Conservation (phyloP, 2,797 vertebrate species). For the Pseudochirops cupreus region DNA sequence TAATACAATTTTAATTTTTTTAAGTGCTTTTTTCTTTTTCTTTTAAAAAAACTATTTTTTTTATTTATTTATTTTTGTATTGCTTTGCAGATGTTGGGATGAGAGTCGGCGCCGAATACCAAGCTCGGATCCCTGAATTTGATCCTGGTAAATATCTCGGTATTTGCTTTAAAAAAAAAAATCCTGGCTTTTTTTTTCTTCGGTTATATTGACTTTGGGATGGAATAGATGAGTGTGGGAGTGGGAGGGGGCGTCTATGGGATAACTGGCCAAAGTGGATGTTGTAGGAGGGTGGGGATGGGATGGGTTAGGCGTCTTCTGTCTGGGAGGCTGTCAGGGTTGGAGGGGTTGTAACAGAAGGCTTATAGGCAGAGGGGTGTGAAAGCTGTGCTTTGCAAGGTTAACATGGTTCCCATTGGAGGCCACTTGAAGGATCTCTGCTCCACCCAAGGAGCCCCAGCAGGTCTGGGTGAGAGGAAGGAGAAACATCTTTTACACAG, state of each 20-base stretch:
- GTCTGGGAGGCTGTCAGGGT: constrained; percentile 62
- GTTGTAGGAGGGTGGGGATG: constrained; percentile 34
- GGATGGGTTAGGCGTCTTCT: constrained; percentile 51
- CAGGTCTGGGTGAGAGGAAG: constrained; percentile 30
- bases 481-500: background rate
- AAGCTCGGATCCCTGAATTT: constrained; percentile 95
- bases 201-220: constrained; percentile 65
- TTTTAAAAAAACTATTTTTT: background rate
- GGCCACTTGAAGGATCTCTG: constrained; percentile 62
- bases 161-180: constrained; percentile 44
- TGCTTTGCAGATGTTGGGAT: constrained; percentile 95
- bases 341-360: constrained; percentile 62
- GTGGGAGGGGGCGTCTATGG: background rate
- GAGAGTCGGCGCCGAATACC: constrained; percentile 96
- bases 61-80: constrained; percentile 66
- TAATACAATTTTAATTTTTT: constrained; percentile 61
- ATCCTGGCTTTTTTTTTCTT: constrained; percentile 58
- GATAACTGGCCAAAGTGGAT: constrained; percentile 24
- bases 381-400: constrained; percentile 65
- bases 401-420: constrained; percentile 74
- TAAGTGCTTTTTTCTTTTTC: constrained; percentile 65
- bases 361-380: constrained; percentile 64
- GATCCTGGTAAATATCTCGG: constrained; percentile 91
- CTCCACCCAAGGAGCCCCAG: constrained; percentile 6
- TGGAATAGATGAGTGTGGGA: constrained; percentile 8